Evolutionary conservation across 2,113 vertebrate species (phyloP).

Genomic region (Alligator mississippiensis): DNA sequence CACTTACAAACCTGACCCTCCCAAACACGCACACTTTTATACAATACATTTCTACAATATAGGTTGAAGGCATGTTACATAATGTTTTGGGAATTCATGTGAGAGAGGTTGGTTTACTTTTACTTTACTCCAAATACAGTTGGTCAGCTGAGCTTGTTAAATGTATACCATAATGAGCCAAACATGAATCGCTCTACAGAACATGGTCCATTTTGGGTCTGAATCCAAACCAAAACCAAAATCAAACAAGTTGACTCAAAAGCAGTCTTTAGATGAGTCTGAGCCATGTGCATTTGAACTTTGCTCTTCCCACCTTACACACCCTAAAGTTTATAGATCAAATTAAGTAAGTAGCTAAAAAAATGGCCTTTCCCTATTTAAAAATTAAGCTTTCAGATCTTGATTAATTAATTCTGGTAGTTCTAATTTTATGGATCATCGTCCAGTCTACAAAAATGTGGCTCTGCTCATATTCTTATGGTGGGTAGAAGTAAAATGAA

Average conservation of each 20-base stretch:
- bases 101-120: too few species aligned
- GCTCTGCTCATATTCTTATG: slow-evolving; percentile 52
- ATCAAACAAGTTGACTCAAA: background rate
- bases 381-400: slow-evolving; percentile 15
- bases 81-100: too few species aligned
- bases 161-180: background rate
- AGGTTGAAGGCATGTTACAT: too few species aligned
- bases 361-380: slow-evolving; percentile 42
- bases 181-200: background rate
- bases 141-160: background rate
- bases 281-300: background rate
- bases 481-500: slow-evolving; percentile 47
- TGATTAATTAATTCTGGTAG: slow-evolving; percentile 50
- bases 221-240: background rate
- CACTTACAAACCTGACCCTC: background rate
- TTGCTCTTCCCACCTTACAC: background rate
- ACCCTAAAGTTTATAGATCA: background rate
- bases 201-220: background rate
- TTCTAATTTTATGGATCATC: slow-evolving; percentile 62
- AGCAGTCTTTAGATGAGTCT: background rate
- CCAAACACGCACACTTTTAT: background rate
- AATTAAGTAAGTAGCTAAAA: background rate
- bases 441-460: slow-evolving; percentile 22
- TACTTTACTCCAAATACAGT: background rate
- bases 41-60: too few species aligned